These are phyloP conservation scores for Megamerina dolium DNA, from an alignment of 2,888 invertebrate species.

Conservation along the genomic window DNA sequence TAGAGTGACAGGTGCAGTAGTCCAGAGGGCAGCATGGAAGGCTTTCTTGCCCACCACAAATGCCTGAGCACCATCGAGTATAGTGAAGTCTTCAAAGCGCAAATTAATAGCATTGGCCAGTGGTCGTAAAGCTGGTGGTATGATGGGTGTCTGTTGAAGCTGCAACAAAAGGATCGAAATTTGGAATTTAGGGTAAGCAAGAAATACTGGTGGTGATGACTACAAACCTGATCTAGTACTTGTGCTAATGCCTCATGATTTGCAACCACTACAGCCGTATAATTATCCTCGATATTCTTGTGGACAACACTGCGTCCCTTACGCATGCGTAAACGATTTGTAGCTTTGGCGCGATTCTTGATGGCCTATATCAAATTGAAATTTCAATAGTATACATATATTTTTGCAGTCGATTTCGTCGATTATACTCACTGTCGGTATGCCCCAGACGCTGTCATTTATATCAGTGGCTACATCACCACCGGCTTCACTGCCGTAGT, in stretches of 20 bases:
- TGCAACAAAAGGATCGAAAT: constrained; percentile 32
- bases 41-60: constrained; percentile 64
- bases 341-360: constrained; percentile 47
- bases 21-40: constrained; percentile 73
- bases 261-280: constrained; percentile 81
- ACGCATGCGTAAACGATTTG: constrained; percentile 65
- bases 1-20: constrained; percentile 61
- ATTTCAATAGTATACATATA: constrained; percentile 2
- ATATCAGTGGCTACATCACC: constrained; percentile 48
- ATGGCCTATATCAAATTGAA: constrained; percentile 26
- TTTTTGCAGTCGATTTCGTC: not conserved
- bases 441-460: constrained; percentile 48
- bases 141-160: constrained; percentile 65
- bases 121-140: constrained; percentile 63
- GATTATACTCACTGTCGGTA: constrained; percentile 36
- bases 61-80: constrained; percentile 53
- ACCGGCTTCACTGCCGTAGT: constrained; percentile 58
- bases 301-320: constrained; percentile 79
- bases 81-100: constrained; percentile 66
- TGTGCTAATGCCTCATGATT: constrained; percentile 87
- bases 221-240: constrained; percentile 74
- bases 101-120: constrained; percentile 68
- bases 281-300: constrained; percentile 81
- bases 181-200: no score
- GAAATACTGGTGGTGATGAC: no score